A percentile compares a stretch with the other conserved stretches of the same genome.
Conservation (phyloP, 2,113 vertebrate species). For the Ptychochromis oligacanthus region DNA sequence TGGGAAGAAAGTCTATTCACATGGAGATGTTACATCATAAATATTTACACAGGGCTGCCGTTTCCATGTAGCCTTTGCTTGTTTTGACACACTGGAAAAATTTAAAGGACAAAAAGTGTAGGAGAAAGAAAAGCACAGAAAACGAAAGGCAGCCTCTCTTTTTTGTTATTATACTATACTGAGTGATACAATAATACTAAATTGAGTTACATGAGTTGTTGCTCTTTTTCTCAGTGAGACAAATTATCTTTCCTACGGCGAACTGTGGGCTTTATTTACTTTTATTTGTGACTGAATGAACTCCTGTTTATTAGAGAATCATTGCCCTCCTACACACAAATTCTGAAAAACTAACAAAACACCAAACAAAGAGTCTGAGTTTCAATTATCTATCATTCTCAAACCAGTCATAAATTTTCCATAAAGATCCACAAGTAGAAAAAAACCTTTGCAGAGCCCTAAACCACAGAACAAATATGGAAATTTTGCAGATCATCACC, state of each 20-base stretch:
- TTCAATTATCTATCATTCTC: constrained; percentile 41
- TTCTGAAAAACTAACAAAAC: constrained; percentile 35
- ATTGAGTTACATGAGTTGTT: constrained; percentile 46
- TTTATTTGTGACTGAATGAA: constrained; percentile 55
- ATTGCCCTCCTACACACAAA: constrained; percentile 47
- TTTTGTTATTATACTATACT: constrained; percentile 40
- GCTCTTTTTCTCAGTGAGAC: constrained; percentile 50
- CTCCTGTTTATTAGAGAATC: constrained; percentile 48
- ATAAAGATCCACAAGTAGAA: background rate
- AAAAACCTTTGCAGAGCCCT: background rate
- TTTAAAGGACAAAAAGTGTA: constrained; percentile 67
- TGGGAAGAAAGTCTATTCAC: constrained; percentile 86
- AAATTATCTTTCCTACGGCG: constrained; percentile 56
- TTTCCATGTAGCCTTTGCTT: constrained; percentile 85
- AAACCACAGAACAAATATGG: constrained; percentile 1
- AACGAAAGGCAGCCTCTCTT: constrained; percentile 37
- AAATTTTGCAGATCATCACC: constrained; percentile 26
- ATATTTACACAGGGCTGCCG: constrained; percentile 98
- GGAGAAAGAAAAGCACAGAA: constrained; percentile 49
- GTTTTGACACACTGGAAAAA: constrained; percentile 82
- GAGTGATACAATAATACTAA: constrained; percentile 38
- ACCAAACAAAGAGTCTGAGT: constrained; percentile 27
- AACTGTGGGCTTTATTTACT: constrained; percentile 62
- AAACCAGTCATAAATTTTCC: background rate
- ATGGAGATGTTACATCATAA: constrained; percentile 91